Evolutionary conservation across 92 coral and sea anemone genomes (phyloP).

Genomic region (Meandrina meandrites): DNA sequence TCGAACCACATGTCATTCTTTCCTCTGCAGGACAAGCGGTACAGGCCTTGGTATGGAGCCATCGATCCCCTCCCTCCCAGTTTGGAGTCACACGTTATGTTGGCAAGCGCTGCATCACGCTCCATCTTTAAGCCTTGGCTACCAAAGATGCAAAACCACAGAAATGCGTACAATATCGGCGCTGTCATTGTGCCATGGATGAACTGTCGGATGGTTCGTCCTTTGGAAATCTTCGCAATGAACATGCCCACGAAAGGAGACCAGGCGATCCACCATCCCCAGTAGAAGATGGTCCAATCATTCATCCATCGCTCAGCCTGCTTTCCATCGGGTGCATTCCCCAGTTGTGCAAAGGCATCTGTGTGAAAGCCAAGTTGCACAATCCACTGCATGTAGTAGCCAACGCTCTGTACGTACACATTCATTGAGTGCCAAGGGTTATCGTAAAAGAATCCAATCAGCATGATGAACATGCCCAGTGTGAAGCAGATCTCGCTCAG

Average conservation of each 20-base stretch:
- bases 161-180: conserved; percentile 73
- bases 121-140: conserved; percentile 87
- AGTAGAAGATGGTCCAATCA: conserved; percentile 94
- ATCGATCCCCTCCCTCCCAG: conserved; percentile 62
- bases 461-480: conserved; percentile 82
- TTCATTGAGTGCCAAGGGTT: conserved; percentile 82
- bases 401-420: conserved; percentile 76
- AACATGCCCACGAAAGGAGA: conserved; percentile 96
- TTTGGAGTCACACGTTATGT: conserved; percentile 69
- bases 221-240: conserved; percentile 88
- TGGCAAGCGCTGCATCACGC: conserved; percentile 70
- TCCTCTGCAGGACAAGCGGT: conserved; percentile 82
- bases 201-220: conserved; percentile 88
- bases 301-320: conserved; percentile 84
- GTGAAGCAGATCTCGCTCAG: conserved; percentile 86
- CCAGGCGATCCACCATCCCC: conserved; percentile 99
- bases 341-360: conserved; percentile 91
- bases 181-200: conserved; percentile 81
- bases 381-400: conserved; percentile 85
- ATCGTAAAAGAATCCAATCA: conserved; percentile 75
- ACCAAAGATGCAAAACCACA: conserved; percentile 91
- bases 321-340: conserved; percentile 88
- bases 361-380: conserved; percentile 92
- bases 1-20: conserved; percentile 84
- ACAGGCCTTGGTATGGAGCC: conserved; percentile 58